These are phyloP conservation scores for Microchrysa polita DNA, from an alignment of 2,888 invertebrate genomes.

Conservation along the genomic window DNA sequence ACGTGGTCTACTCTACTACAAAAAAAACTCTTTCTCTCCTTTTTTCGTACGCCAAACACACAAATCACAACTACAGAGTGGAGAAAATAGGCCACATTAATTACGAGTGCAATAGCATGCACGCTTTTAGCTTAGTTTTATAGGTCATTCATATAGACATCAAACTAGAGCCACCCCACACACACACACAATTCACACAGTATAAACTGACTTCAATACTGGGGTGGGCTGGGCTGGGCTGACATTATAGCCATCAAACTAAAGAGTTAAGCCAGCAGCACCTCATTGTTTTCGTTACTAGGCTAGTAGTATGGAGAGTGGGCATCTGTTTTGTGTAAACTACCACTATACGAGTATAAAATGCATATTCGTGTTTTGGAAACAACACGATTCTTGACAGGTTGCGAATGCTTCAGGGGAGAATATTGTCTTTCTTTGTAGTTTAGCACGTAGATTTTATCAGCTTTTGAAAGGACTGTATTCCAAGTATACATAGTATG, in stretches of 20 bases:
- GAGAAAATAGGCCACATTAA: conserved; percentile 28
- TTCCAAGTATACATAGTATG: background rate
- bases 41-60: background rate
- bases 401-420: background rate
- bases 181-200: too few relatives aligned
- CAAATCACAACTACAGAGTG: background rate
- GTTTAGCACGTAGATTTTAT: background rate
- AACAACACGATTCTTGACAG: background rate
- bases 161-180: too few relatives aligned
- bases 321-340: background rate
- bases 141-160: conserved; percentile 4
- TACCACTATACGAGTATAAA: background rate
- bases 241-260: background rate
- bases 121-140: background rate
- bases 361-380: background rate
- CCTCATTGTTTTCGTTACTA: background rate
- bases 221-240: too few relatives aligned
- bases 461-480: too few relatives aligned
- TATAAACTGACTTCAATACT: too few relatives aligned
- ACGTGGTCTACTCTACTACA: background rate
- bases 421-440: too few relatives aligned
- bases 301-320: background rate
- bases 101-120: conserved; percentile 16
- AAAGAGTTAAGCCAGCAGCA: too few relatives aligned
- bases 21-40: background rate